Base-by-base conservation (phyloP, 2,888 invertebrate genomes). In the Adineta ricciae region DNA sequence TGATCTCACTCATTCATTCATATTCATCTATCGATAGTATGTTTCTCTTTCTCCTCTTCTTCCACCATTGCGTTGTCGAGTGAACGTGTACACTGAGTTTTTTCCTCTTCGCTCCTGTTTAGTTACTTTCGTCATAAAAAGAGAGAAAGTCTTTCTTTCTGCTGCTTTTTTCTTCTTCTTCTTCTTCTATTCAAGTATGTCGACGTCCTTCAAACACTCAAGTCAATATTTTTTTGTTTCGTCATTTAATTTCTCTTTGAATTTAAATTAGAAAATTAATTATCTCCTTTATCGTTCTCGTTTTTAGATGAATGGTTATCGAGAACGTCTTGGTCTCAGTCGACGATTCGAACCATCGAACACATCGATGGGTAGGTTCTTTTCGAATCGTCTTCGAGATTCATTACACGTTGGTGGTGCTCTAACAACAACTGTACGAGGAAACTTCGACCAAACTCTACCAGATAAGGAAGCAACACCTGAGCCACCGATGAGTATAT, bases 381-480 rank as follows among this genome's bases (percentile, higher is more conserved):
- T 78, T n/a, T 41, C 41, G 4, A 78, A 78, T 41, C 78, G 78
- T 41, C 38, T 78, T 38, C 41, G 41, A n/a, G 78, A 78, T 78
- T 78, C 78, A 41, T 11, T 78, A 24, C 11, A 78, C 41, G n/a
- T 41, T 41, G 14, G n/a, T 38, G 41, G 78, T 5, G 24, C 78
- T 8, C n/a, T 41, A 19, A 41, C 78, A n/a, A 24, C 78, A 41
- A 21, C 9, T 41, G 78, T 41, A 78, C 5, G 41, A 41, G 78
- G 41, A 78, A 41, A 78, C n/a, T 78, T 78, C 4, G 78, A 78
- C 14, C 11, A 78, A 41, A 64, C 64, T 19, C 3, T 32, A 64
- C 41, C 78, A n/a, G 78, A 78, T 41, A 36, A 78, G 19, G 78
- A 41, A 78, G 78, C 78, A 78, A 78, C 78, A 41, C 78, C 78